Percentiles rank a stretch among this genome's conserved stretches.
Conservation (phyloP, 2,888 invertebrate species). For the Drosophila dives region DNA sequence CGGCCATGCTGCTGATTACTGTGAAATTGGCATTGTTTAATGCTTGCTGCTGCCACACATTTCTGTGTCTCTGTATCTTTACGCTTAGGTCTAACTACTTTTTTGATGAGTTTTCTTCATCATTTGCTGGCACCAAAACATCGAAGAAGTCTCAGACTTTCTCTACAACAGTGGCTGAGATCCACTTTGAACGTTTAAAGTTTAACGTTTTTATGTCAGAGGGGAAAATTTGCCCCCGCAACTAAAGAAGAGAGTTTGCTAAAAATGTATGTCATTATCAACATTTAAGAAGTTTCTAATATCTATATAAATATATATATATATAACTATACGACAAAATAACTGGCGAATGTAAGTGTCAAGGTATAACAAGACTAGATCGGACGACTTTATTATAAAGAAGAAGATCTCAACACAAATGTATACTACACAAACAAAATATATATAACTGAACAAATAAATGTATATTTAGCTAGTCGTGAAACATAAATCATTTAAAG, state of each 20-base stretch:
- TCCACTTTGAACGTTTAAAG: constrained; percentile 23
- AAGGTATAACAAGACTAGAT: not conserved
- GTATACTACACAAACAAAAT: not conserved
- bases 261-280: constrained; percentile 5
- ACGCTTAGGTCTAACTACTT: constrained; percentile 62
- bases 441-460: not conserved
- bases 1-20: constrained; percentile 67
- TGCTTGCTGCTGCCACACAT: constrained; percentile 49
- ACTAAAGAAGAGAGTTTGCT: constrained; percentile 30
- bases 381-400: not conserved
- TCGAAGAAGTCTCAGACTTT: constrained; percentile 52
- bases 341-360: not conserved
- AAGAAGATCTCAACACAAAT: not conserved
- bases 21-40: constrained; percentile 78
- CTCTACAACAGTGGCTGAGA: constrained; percentile 43
- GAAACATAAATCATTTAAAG: too few relatives aligned
- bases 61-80: constrained; percentile 61
- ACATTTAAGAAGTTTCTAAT: not conserved
- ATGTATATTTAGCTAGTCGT: too few relatives aligned
- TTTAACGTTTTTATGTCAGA: constrained; percentile 30
- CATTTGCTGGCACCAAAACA: constrained; percentile 39
- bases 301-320: not conserved
- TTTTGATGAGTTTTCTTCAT: constrained; percentile 70
- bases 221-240: constrained; percentile 16
- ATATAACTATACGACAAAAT: not conserved